Percentiles rank a stretch among this genome's conserved stretches.
phyloP scores from a whole-genome alignment of 2,888 invertebrate genomes.

The Hymenopus coronatus region DNA sequence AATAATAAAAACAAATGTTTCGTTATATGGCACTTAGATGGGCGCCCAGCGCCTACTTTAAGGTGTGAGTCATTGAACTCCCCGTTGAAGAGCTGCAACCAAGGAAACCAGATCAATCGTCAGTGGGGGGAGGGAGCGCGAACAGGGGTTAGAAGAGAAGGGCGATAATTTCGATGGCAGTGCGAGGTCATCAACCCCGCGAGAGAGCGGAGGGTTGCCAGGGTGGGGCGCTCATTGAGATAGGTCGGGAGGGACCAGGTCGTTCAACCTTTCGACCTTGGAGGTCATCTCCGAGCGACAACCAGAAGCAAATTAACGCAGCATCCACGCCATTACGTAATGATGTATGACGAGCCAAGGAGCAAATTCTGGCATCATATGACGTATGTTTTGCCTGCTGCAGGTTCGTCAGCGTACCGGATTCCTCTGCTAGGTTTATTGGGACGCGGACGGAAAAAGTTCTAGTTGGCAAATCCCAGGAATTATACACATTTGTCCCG shows the following conservation, averaged over 20 bases:
- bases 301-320: not conserved
- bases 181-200: not conserved
- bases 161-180: not conserved
- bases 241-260: conserved; percentile 5
- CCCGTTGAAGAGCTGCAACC: too few relatives aligned
- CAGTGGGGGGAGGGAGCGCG: not conserved
- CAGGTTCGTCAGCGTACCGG: too few relatives aligned
- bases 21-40: too few relatives aligned
- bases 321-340: too few relatives aligned
- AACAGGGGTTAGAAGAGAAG: not conserved
- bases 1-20: too few relatives aligned
- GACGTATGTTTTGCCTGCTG: too few relatives aligned
- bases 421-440: too few relatives aligned
- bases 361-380: too few relatives aligned
- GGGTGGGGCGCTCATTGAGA: conserved; percentile 2
- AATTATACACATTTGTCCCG: too few relatives aligned
- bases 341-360: too few relatives aligned
- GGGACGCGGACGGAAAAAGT: too few relatives aligned
- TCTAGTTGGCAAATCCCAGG: too few relatives aligned
- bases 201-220: not conserved
- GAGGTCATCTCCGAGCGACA: conserved; percentile 4
- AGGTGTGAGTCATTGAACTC: not conserved
- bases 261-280: conserved; percentile 14
- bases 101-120: not conserved
- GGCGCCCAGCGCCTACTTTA: not conserved